A percentile compares a stretch with the other conserved stretches of the same genome.
These are phyloP conservation scores for Drosophila affinis DNA, from an alignment of 2,888 invertebrate genomes.

Conservation along the genomic window DNA sequence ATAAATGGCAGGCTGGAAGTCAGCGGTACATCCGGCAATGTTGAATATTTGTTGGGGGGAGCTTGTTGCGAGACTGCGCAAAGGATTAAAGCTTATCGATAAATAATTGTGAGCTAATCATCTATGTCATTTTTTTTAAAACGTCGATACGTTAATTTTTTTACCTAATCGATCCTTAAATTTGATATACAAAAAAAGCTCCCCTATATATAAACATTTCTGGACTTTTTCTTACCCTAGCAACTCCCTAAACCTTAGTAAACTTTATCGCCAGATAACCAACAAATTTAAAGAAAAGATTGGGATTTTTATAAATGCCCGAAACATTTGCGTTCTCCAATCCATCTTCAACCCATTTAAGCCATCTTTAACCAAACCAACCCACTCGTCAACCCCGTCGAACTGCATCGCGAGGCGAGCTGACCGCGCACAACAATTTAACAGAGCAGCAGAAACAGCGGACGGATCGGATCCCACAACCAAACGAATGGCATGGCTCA, in stretches of 20 bases:
- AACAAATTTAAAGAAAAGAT: no score
- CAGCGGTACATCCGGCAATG: constrained; percentile 62
- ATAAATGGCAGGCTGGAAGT: constrained; percentile 55
- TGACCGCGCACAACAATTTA: constrained; percentile 76
- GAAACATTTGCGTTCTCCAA: background rate
- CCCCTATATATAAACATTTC: no score
- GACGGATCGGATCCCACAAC: constrained; percentile 46
- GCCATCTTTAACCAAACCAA: background rate
- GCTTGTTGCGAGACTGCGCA: constrained; percentile 50
- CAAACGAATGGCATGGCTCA: constrained; percentile 67
- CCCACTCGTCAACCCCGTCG: constrained; percentile 6
- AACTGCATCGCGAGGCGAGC: constrained; percentile 57
- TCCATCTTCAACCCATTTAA: constrained; percentile 6
- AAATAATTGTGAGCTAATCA: background rate
- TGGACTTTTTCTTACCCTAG: no score
- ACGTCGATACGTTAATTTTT: background rate
- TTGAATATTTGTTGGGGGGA: constrained; percentile 46
- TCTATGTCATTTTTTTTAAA: background rate
- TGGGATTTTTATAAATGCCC: no score
- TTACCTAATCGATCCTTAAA: background rate
- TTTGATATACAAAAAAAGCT: no score
- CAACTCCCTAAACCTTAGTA: no score
- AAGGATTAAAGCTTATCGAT: constrained; percentile 50
- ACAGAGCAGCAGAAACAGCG: constrained; percentile 75
- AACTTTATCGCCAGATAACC: no score